A percentile compares a stretch with the other conserved stretches of the same genome.
These are phyloP conservation scores for Martes martes DNA, from an alignment of 2,113 vertebrate genomes.

Conservation along the genomic window DNA sequence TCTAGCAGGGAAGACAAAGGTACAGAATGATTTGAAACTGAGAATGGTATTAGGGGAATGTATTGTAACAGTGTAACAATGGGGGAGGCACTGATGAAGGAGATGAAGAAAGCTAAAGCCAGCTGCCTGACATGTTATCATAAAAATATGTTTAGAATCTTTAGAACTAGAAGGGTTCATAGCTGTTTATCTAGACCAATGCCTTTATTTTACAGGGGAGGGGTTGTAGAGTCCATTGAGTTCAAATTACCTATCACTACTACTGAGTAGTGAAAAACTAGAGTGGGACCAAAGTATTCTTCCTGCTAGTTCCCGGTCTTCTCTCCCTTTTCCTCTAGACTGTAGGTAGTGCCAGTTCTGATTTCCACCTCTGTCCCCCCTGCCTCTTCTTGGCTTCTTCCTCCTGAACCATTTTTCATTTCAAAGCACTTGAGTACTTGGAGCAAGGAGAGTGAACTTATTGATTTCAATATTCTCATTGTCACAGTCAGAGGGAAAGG, in stretches of 20 bases:
- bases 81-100: not conserved
- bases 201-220: not conserved
- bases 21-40: not conserved
- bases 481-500: conserved; percentile 65
- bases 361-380: not conserved
- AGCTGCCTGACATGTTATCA: not conserved
- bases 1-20: not conserved
- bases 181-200: not conserved
- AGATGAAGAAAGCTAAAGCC: not conserved
- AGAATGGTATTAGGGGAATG: not conserved
- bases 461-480: conserved; percentile 69
- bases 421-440: conserved; percentile 14
- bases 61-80: not conserved
- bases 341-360: not conserved
- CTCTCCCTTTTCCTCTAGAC: not conserved
- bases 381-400: conserved; percentile 21
- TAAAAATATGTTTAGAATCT: not conserved
- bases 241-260: not conserved
- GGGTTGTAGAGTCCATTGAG: not conserved
- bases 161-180: not conserved
- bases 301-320: not conserved
- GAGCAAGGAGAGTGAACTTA: conserved; percentile 36
- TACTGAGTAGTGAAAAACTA: not conserved
- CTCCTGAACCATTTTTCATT: conserved; percentile 50
- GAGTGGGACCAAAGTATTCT: not conserved